phyloP scores from a whole-genome alignment of 1,140 invertebrate species.

The Brachionus koreanus region DNA sequence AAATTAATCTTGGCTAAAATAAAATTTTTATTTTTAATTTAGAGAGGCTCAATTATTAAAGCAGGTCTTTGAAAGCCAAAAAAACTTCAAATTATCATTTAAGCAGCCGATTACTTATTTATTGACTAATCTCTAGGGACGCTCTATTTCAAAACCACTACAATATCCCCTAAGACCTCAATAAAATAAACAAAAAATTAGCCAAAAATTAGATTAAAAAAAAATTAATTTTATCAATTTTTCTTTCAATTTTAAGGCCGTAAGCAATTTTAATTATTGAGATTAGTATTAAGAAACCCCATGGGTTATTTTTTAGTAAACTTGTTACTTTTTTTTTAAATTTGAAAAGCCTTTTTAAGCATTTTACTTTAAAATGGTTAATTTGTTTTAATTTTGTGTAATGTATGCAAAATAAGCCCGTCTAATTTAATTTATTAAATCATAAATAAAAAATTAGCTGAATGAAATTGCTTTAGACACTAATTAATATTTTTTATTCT shows the following conservation, averaged over 20 bases:
- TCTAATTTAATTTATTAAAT: not conserved
- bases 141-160: not conserved
- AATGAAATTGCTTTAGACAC: not conserved
- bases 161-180: not conserved
- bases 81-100: not conserved
- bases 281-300: not conserved
- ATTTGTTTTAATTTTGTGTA: not conserved
- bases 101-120: not conserved
- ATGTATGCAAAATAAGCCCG: not conserved
- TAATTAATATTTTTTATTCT: constrained; percentile 11
- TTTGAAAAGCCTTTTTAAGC: not conserved
- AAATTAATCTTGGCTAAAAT: not conserved
- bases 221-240: not conserved
- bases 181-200: not conserved
- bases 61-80: not conserved
- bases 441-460: not conserved
- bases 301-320: not conserved
- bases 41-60: not conserved
- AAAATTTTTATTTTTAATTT: not conserved
- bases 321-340: too few relatives aligned
- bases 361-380: not conserved
- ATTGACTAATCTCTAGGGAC: not conserved
- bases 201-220: not conserved
- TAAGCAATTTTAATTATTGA: not conserved
- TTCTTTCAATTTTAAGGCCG: not conserved